Conservation (phyloP, 2,797 vertebrate species). For the Muscicapa striata region DNA sequence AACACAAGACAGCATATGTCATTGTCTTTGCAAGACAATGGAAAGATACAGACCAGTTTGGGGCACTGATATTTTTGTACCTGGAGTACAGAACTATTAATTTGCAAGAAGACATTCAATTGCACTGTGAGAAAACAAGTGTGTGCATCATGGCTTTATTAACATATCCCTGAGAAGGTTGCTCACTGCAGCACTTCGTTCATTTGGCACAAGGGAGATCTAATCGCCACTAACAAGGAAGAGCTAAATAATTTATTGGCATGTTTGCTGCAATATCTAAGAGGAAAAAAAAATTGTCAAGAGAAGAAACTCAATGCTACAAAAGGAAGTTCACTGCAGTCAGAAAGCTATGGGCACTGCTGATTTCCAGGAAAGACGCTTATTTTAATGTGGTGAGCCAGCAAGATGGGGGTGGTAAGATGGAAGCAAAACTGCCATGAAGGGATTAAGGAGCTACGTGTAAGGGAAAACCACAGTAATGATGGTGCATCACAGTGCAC, state of each 20-base stretch:
- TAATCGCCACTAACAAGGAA: slow-evolving; percentile 46
- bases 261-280: background rate
- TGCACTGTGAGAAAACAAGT: slow-evolving; percentile 33
- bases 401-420: background rate
- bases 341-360: background rate
- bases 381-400: background rate
- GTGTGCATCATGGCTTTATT: background rate
- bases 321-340: background rate
- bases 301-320: background rate
- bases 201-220: slow-evolving; percentile 40
- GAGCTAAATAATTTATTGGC: slow-evolving; percentile 40
- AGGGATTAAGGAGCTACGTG: background rate
- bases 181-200: background rate
- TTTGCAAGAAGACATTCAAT: background rate
- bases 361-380: background rate
- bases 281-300: background rate
- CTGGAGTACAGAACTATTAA: background rate
- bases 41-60: background rate
- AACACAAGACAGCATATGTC: background rate
- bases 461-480: background rate
- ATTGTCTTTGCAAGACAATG: background rate
- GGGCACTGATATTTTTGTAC: background rate
- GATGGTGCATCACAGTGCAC: background rate
- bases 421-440: background rate
- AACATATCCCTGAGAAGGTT: slow-evolving; percentile 4